Base-by-base conservation (phyloP, 2,113 vertebrate species). In the Smithornis capensis region DNA sequence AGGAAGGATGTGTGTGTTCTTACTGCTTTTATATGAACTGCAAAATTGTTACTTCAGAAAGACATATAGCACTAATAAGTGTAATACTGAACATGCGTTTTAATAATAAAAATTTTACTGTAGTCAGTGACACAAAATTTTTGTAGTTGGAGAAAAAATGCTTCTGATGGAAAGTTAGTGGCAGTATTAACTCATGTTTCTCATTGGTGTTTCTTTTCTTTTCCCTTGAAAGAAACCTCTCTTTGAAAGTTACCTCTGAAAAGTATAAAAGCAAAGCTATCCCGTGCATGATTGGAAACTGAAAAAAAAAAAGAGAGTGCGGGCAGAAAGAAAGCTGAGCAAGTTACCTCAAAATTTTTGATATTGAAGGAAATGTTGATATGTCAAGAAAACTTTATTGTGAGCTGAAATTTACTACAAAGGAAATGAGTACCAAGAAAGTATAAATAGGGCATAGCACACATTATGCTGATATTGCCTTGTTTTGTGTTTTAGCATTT, bases 231-330 rank as follows among this genome's bases (percentile, higher is more conserved):
- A 59, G 4, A 63, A 42, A 9, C 9, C 1, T 33, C 87, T 1
- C 14, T 82, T 90, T 78, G 31, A 62, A 92, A 75, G 16, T 44
- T 79, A 45, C 4, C 12, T 88, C 22, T 76, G 52, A 55, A 83
- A 94, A 81, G 7, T 38, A 24, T 38, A 22, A 67, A 85, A 83
- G 12, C 15, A 60, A 90, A 90, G 49, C 11, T 40, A 21, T 65
- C 5, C 17, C 17, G 37, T 53, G 19, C 22, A 11, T 47, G 16
- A 40, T 35, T 75, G 22, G 28, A 70, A 75, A 75, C 78, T 17
- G 19, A 1, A 1, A 7, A 31, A 17, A 50, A 45, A 40, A 40
- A 16, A 9, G 12, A 64, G 14, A 4, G 2, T 27, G 7, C 3
- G 4, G 12, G 4, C 19, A 76, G 42, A 85, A 85, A 49, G 15